phyloP scores from a whole-genome alignment of 1,140 invertebrate genomes.

The Camponotus vicinus region DNA sequence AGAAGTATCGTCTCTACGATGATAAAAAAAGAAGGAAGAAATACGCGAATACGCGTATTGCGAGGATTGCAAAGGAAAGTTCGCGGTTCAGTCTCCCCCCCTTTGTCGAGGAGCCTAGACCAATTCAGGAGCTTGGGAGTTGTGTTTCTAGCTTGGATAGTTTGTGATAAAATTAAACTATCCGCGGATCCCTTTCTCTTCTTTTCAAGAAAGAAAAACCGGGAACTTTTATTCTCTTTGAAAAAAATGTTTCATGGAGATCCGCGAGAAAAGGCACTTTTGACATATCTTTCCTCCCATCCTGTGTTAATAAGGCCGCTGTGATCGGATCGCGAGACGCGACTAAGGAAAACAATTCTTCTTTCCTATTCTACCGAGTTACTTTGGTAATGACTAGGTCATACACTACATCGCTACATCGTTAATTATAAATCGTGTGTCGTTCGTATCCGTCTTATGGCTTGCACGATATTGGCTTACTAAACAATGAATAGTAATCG shows the following conservation, averaged over 20 bases:
- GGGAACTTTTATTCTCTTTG: neutral
- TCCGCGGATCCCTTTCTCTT: neutral
- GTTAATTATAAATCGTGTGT: conserved; percentile 42
- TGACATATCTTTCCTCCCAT: neutral
- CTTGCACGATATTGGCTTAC: conserved; percentile 26
- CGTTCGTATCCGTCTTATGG: conserved; percentile 32
- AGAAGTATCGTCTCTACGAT: conserved; percentile 28
- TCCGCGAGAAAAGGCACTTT: conserved; percentile 22
- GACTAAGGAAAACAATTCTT: conserved; percentile 59
- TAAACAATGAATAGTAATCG: conserved; percentile 47
- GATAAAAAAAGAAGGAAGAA: neutral
- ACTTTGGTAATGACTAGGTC: conserved; percentile 87
- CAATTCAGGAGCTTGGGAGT: neutral
- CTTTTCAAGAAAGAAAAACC: neutral
- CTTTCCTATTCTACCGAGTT: conserved; percentile 74
- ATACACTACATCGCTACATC: conserved; percentile 77
- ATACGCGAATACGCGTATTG: neutral
- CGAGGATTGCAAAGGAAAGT: neutral
- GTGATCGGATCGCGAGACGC: conserved; percentile 42
- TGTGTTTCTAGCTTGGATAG: neutral
- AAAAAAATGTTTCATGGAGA: neutral
- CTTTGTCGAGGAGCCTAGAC: neutral
- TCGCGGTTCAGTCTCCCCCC: neutral
- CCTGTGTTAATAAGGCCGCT: conserved; percentile 26
- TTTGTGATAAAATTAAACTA: neutral